Base-by-base conservation (phyloP, 2,888 invertebrate species). In the Phytoseiulus persimilis region DNA sequence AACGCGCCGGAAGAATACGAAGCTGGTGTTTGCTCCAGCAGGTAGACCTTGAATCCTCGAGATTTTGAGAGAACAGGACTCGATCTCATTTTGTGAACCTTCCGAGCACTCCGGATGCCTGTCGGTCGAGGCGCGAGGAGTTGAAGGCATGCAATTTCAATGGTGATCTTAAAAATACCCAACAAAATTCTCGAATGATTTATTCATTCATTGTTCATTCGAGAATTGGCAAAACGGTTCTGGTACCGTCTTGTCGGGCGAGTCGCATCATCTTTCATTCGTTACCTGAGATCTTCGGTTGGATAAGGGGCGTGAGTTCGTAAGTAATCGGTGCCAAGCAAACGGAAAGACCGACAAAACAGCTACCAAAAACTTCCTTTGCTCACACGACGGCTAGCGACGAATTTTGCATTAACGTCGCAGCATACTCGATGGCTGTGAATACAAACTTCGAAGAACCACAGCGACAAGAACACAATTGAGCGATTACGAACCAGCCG, bases 81-180 rank as follows among this genome's bases (percentile, higher is more conserved):
- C 87, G 87, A 87, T 87, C 87, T 87, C 87, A 87, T 32, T 87
- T 87, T 87, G 87, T 83, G 33, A 23, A 32, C 87, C 87, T 65
- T 65, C 65, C 65, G 65, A 65, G 65, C 65, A 65, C 65, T 65
- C 65, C 65, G 65, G 18, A 65, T 65, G 65, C 65, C 65, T 65
- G 65, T 65, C 65, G 65, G 65, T 65, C 65, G 65, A 65, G 65
- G 65, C 65, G 65, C 65, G 23, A 23, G 65, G 65, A 65, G 65
- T 65, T 23, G 65, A 65, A 65, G 65, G 65, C 65, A 87, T 87
- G 87, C 87, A 87, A 87, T 87, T 87, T 87, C 45, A 87, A 87
- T 87, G 87, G 87, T 87, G 87, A 87, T 87, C 87, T 87, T 87
- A 32, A 32, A 31, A 87, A 87, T 65, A 28, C 65, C 65, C 65